phyloP scores from a whole-genome alignment of 1,140 invertebrate species.

The Bemisia tabaci region DNA sequence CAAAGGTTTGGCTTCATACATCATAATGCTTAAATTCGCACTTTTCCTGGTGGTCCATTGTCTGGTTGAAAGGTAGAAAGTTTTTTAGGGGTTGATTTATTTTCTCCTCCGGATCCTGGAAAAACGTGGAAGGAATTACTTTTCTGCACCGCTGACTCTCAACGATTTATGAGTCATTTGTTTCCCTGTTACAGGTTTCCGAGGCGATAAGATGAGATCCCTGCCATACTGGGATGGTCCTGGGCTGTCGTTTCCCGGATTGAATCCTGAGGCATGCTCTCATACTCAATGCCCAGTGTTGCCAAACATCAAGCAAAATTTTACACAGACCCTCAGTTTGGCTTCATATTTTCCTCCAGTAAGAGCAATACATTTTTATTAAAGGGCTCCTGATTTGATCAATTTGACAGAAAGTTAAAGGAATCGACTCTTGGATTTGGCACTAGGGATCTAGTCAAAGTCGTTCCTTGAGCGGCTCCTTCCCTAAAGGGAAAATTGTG shows the following conservation, averaged over 20 bases:
- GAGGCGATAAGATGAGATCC: neutral
- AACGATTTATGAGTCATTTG: too few species aligned
- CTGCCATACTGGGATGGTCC: neutral
- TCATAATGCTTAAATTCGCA: too few species aligned
- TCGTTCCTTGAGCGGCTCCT: neutral
- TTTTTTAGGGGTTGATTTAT: too few species aligned
- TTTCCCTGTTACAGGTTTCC: neutral
- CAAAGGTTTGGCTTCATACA: too few species aligned
- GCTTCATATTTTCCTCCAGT: neutral
- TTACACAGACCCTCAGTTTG: neutral
- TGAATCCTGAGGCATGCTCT: neutral
- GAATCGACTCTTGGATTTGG: too few species aligned
- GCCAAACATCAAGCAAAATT: neutral
- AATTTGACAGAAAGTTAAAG: neutral
- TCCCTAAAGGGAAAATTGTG: neutral
- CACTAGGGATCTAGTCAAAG: neutral
- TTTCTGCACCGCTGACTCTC: too few species aligned
- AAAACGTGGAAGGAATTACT: too few species aligned
- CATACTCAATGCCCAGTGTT: neutral
- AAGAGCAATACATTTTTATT: neutral
- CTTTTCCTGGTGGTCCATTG: too few species aligned
- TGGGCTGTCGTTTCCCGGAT: neutral
- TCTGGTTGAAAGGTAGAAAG: too few species aligned
- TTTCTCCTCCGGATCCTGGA: too few species aligned
- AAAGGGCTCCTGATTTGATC: too few species aligned